Percentiles rank a stretch among this genome's conserved stretches.
phyloP scores from a whole-genome alignment of 1,140 invertebrate species.

The Epicauta chinensis region DNA sequence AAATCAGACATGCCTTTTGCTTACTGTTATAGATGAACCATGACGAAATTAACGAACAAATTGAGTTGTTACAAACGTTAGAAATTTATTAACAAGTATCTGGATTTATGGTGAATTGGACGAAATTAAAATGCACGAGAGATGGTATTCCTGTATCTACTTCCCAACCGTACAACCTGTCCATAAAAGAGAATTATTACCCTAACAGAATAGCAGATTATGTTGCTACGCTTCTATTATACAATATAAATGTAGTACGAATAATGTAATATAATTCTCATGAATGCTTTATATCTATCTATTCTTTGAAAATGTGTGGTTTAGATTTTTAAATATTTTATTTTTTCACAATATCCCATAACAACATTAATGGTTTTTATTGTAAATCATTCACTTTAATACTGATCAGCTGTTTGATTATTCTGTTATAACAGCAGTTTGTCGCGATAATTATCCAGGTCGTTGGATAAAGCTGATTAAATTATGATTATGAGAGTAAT shows the following conservation, averaged over 20 bases:
- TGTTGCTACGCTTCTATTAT: slow-evolving; percentile 14
- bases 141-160: slow-evolving; percentile 12
- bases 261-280: slow-evolving; percentile 17
- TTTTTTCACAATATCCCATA: too few relatives aligned
- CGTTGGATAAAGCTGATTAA: too few relatives aligned
- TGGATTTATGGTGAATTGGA: slow-evolving; percentile 15
- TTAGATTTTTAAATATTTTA: too few relatives aligned
- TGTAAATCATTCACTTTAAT: too few relatives aligned
- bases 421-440: too few relatives aligned
- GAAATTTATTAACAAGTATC: slow-evolving; percentile 21
- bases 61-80: slow-evolving; percentile 19
- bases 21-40: slow-evolving; percentile 9
- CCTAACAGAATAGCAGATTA: slow-evolving; percentile 18
- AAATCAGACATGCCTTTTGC: slow-evolving; percentile 17
- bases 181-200: slow-evolving; percentile 20
- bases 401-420: too few relatives aligned
- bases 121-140: slow-evolving; percentile 19
- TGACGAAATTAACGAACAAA: slow-evolving; percentile 25
- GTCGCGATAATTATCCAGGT: too few relatives aligned
- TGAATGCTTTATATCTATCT: slow-evolving; percentile 3
- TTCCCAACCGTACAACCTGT: slow-evolving; percentile 17
- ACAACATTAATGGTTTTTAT: too few relatives aligned
- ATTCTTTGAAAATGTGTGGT: too few relatives aligned
- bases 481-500: too few relatives aligned
- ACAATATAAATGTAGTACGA: slow-evolving; percentile 16